Evolutionary conservation across 2,888 invertebrate species (phyloP).

Genomic region (Sipha maydis): DNA sequence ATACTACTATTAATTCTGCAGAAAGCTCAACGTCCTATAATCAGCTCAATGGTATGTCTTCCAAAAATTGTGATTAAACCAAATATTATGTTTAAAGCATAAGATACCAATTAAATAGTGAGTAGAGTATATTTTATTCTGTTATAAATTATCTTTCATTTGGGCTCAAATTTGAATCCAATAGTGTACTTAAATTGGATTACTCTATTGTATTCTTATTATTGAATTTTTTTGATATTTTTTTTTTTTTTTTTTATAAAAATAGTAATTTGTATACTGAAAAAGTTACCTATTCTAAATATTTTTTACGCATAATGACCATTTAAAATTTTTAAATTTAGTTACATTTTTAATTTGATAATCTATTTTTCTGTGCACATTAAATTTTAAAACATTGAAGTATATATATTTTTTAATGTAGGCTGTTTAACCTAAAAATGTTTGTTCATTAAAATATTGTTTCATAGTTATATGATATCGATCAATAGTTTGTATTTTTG

Average conservation of each 20-base stretch:
- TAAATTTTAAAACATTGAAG: conserved; percentile 31
- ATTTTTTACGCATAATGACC: conserved; percentile 19
- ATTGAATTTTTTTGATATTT: neutral
- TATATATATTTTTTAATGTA: conserved; percentile 25
- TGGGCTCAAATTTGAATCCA: conserved; percentile 9
- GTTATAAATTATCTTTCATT: conserved; percentile 30
- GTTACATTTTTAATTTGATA: conserved; percentile 29
- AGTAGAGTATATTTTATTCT: conserved; percentile 35
- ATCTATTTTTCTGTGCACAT: conserved; percentile 42
- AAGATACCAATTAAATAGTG: neutral
- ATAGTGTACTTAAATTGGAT: conserved; percentile 55
- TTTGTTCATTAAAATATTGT: conserved; percentile 40
- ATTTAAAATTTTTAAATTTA: conserved; percentile 38
- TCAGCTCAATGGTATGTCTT: conserved; percentile 52
- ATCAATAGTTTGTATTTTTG: conserved; percentile 38
- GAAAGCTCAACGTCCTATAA: conserved; percentile 47
- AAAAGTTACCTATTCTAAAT: conserved; percentile 25
- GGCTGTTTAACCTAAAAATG: conserved; percentile 37
- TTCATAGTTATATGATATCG: conserved; percentile 42
- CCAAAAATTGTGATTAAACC: conserved; percentile 55
- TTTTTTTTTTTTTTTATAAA: neutral
- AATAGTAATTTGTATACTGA: conserved; percentile 32
- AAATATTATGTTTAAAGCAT: conserved; percentile 45
- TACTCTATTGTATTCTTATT: conserved; percentile 18
- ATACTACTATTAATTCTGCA: neutral